Conservation (phyloP, 2,113 vertebrate species). For the Menura novaehollandiae region DNA sequence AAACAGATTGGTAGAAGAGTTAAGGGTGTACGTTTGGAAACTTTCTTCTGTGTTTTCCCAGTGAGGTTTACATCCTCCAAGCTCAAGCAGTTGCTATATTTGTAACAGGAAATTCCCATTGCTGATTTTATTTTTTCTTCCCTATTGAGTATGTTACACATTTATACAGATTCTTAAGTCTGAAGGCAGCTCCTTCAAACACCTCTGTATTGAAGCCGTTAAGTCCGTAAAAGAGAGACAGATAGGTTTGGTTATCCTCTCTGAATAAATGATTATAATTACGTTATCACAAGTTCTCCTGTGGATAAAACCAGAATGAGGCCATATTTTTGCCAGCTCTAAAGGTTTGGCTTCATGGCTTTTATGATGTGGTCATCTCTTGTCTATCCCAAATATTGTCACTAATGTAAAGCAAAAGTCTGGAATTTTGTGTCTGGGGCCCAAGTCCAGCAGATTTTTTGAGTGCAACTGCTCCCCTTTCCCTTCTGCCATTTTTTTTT, state of each 20-base stretch:
- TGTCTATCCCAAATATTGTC: background rate
- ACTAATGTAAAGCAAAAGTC: background rate
- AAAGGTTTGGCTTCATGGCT: background rate
- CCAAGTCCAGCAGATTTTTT: background rate
- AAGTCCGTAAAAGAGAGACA: background rate
- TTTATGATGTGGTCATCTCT: background rate
- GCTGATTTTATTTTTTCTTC: background rate
- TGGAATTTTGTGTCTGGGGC: background rate
- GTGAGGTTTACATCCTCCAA: background rate
- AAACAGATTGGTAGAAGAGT: background rate
- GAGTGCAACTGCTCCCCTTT: background rate
- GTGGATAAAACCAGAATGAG: background rate
- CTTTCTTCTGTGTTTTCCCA: background rate
- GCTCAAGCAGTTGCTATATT: background rate
- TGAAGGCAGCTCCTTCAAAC: background rate
- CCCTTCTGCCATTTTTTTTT: background rate
- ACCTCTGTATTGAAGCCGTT: background rate
- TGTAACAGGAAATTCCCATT: background rate
- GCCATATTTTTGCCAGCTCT: background rate
- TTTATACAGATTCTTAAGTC: background rate
- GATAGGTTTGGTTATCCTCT: background rate
- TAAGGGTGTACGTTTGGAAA: background rate
- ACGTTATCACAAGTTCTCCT: background rate
- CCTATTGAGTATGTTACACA: background rate
- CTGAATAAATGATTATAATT: background rate